Percentiles rank a stretch among this genome's conserved stretches.
These are phyloP conservation scores for Gila orcuttii DNA, from an alignment of 2,113 vertebrate species.

Conservation along the genomic window DNA sequence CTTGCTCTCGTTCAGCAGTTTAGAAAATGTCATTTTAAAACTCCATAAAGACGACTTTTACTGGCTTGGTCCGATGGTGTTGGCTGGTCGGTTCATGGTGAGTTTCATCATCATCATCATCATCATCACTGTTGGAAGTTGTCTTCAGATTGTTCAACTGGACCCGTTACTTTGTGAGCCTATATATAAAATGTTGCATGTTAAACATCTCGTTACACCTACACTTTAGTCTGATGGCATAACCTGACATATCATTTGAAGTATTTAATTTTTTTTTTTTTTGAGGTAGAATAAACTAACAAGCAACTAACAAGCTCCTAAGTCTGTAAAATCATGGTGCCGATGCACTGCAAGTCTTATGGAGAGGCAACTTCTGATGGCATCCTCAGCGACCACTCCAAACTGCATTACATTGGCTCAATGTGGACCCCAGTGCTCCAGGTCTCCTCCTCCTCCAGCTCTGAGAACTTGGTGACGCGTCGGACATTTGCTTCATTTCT, in stretches of 20 bases:
- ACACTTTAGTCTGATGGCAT: neutral
- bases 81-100: neutral
- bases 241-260: neutral
- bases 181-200: neutral
- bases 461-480: slow-evolving; percentile 58
- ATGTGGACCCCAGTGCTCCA: slow-evolving; percentile 62
- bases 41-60: slow-evolving; percentile 76
- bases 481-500: slow-evolving; percentile 46
- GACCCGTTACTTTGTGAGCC: neutral
- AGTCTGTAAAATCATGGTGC: slow-evolving; percentile 40
- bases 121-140: neutral
- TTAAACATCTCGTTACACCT: neutral
- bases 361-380: slow-evolving; percentile 56
- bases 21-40: slow-evolving; percentile 87
- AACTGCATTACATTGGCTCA: slow-evolving; percentile 58
- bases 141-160: neutral
- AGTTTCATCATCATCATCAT: neutral
- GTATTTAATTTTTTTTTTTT: neutral
- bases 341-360: slow-evolving; percentile 29
- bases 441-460: slow-evolving; percentile 75
- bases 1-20: slow-evolving; percentile 83
- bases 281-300: slow-evolving; percentile 41
- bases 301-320: neutral
- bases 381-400: slow-evolving; percentile 65
- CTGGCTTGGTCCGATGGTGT: slow-evolving; percentile 51